These are phyloP conservation scores for Notechis scutatus DNA, from an alignment of 2,113 vertebrate species.

Conservation along the genomic window DNA sequence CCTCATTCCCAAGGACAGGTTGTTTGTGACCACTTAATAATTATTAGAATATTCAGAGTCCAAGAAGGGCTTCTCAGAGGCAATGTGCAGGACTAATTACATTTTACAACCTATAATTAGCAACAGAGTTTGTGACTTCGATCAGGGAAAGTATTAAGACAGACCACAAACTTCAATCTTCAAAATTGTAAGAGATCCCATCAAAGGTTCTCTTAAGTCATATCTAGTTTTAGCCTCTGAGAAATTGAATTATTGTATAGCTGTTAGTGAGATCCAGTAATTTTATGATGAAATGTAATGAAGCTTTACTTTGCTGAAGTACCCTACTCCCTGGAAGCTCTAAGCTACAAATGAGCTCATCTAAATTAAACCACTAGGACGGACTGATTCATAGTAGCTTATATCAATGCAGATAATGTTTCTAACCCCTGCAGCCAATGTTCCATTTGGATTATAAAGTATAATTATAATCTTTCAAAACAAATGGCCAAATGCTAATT, in stretches of 20 bases:
- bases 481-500: neutral
- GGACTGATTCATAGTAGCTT: neutral
- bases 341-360: neutral
- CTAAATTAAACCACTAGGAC: conserved; percentile 15
- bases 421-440: conserved; percentile 9
- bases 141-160: neutral
- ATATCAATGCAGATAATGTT: conserved; percentile 16
- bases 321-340: neutral
- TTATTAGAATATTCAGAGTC: neutral
- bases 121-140: neutral
- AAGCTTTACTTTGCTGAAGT: conserved; percentile 6
- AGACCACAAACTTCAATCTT: neutral
- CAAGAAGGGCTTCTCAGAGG: neutral
- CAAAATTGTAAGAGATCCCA: neutral
- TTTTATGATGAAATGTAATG: neutral
- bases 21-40: neutral
- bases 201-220: neutral
- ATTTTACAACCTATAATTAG: neutral
- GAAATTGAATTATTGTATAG: neutral
- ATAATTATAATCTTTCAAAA: conserved; percentile 13
- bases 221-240: neutral
- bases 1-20: neutral
- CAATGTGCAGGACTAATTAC: neutral
- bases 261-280: conserved; percentile 4
- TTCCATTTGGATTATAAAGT: neutral